A percentile compares a stretch with the other conserved stretches of the same genome.
These are phyloP conservation scores for Podarcis siculus DNA, from an alignment of 2,797 vertebrate species.

Conservation along the genomic window DNA sequence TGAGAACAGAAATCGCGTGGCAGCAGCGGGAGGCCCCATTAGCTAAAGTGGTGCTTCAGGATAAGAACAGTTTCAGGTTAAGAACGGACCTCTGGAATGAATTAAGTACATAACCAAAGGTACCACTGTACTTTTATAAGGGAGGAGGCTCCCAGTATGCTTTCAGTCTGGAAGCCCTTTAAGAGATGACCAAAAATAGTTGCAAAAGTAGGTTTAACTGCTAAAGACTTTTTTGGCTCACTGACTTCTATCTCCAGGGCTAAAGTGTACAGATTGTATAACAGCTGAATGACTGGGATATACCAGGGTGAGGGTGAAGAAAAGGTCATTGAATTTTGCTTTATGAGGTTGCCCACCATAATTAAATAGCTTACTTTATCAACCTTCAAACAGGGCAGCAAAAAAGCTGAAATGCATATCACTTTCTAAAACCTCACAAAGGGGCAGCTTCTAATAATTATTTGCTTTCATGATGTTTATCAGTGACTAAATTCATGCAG, in stretches of 20 bases:
- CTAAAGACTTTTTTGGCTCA: background rate
- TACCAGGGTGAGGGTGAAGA: background rate
- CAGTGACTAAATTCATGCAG: background rate
- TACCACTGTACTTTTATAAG: background rate
- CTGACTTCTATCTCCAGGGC: background rate
- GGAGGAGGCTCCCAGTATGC: background rate
- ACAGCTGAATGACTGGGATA: background rate
- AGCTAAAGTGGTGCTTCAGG: no score
- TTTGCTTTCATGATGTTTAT: background rate
- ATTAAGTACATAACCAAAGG: no score
- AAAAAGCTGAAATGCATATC: background rate
- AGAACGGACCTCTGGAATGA: no score
- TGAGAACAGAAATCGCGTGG: no score
- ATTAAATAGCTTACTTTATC: background rate
- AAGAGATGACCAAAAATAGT: background rate
- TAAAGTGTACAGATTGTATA: background rate
- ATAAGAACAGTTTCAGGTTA: no score
- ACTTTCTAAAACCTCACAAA: background rate
- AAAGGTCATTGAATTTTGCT: background rate
- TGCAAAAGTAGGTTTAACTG: background rate
- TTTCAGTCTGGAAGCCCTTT: background rate
- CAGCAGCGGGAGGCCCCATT: no score
- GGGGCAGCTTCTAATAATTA: background rate
- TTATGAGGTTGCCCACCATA: background rate
- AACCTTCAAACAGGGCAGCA: background rate